Evolutionary conservation across 2,113 vertebrate species (phyloP).

Genomic region (Xenopus laevis): DNA sequence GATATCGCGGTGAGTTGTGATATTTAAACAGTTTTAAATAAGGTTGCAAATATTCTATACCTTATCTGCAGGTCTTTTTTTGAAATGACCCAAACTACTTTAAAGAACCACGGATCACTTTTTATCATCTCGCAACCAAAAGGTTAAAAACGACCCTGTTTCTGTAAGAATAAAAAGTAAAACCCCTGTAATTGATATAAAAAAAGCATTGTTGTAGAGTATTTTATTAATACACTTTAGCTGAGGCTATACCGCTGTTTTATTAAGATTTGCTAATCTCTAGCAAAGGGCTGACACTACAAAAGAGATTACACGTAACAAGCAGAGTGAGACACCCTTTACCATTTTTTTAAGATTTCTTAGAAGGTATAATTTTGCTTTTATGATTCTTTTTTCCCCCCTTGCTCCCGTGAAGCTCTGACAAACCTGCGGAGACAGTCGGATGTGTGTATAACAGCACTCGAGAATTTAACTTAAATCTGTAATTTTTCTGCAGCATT

Average conservation of each 20-base stretch:
- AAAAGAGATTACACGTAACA: slow-evolving; percentile 7
- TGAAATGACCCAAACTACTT: neutral
- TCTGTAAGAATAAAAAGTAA: neutral
- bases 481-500: slow-evolving; percentile 79
- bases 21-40: too few species aligned
- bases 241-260: neutral
- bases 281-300: slow-evolving; percentile 3
- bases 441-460: slow-evolving; percentile 69
- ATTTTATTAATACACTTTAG: slow-evolving; percentile 10
- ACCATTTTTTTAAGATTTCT: slow-evolving; percentile 50
- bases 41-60: too few species aligned
- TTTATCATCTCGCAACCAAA: neutral
- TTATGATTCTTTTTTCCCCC: slow-evolving; percentile 25
- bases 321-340: slow-evolving; percentile 15
- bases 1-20: too few species aligned
- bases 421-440: slow-evolving; percentile 65
- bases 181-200: neutral
- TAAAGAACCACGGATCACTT: neutral
- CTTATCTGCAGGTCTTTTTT: neutral
- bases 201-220: neutral
- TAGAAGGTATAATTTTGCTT: slow-evolving; percentile 51
- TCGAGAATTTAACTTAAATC: slow-evolving; percentile 84
- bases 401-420: slow-evolving; percentile 49
- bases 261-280: slow-evolving; percentile 9
- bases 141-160: slow-evolving; percentile 62